Base-by-base conservation (phyloP, 2,113 vertebrate genomes). In the Geococcyx californianus region DNA sequence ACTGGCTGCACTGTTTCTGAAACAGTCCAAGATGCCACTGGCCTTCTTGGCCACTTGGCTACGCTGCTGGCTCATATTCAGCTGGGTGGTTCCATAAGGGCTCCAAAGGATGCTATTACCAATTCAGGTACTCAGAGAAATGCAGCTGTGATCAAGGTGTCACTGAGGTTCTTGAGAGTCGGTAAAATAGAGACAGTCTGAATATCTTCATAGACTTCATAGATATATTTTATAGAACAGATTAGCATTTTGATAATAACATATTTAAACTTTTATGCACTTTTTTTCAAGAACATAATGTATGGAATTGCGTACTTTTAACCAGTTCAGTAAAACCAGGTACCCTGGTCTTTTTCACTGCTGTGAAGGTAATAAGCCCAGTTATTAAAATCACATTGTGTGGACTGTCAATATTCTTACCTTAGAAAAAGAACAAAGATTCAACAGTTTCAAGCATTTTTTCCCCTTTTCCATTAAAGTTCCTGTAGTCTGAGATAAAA, bases 351-450 rank as follows among this genome's bases (percentile, higher is more conserved):
- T 80, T 74, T 67, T 54, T 73, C 63, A 84, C 68, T 81, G 76
- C 94, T 92, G 83, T 89, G 94, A 86, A 84, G 59, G 34, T 84
- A 75, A 84, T 70, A 83, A 92, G 59, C 38, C 31, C 17, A 73
- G 29, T 86, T 93, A 89, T 81, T 90, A 93, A 94, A 86, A 86
- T 70, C 72, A 51, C 16, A 23, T 67, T 90, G 55, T 31, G 47
- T 59, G 60, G 34, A 38, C 34, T 70, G 63, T 55, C 29, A 45
- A 6, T 55, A 64, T 60, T 94, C 88, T 89, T 78, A 33, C 56
- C 34, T 81, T 89, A 88, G 84, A 95, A 88, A 92, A 86, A 84
- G 83, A 92, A 94, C 29, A 94, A 80, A 97, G 82, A 70, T 51
- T 70, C 23, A 88, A 88, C 42, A 52, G 56, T 93, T 93, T 95